These are phyloP conservation scores for Drosophila takahashii DNA, from an alignment of 1,140 invertebrate genomes.

Conservation along the genomic window DNA sequence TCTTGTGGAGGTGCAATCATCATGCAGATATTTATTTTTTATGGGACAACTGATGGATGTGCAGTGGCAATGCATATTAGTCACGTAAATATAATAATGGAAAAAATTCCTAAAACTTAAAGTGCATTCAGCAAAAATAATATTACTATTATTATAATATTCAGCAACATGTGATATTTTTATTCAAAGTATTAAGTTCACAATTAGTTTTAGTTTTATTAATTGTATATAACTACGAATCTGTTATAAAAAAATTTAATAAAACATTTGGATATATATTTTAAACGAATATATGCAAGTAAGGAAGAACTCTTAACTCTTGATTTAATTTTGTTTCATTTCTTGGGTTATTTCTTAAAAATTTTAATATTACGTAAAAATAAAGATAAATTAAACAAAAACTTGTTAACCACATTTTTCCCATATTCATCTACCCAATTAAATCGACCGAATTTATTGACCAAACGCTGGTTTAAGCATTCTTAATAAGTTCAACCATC, in stretches of 20 bases:
- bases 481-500: conserved; percentile 35
- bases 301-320: too few relatives aligned
- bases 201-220: too few relatives aligned
- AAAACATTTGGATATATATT: too few relatives aligned
- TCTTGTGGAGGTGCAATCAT: conserved; percentile 28
- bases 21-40: conserved; percentile 6
- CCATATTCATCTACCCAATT: background rate
- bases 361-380: too few relatives aligned
- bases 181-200: too few relatives aligned
- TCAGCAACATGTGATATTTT: background rate
- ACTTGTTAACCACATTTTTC: background rate
- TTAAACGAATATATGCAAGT: too few relatives aligned
- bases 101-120: background rate
- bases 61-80: conserved; percentile 8
- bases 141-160: too few relatives aligned
- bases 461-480: conserved; percentile 21
- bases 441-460: conserved; percentile 23
- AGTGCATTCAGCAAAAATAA: too few relatives aligned
- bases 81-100: conserved; percentile 3
- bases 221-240: too few relatives aligned
- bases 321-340: too few relatives aligned
- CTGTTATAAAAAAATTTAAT: too few relatives aligned
- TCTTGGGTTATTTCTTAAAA: too few relatives aligned
- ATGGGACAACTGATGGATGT: conserved; percentile 28
- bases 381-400: background rate